Evolutionary conservation across 2,113 vertebrate genomes (phyloP).

Genomic region (Cynocephalus volans): DNA sequence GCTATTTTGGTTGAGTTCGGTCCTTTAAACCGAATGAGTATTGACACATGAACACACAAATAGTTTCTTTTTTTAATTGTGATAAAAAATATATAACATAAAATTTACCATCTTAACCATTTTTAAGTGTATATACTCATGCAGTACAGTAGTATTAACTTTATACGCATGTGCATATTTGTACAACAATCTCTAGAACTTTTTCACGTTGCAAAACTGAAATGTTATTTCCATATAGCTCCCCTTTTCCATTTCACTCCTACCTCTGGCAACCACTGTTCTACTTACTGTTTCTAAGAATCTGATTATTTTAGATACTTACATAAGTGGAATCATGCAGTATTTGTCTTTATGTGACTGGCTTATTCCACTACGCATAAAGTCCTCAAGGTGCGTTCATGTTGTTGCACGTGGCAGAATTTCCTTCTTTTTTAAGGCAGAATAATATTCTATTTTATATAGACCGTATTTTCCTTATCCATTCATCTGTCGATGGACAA

Average conservation of each 20-base stretch:
- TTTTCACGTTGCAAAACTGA: not conserved
- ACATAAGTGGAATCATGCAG: not conserved
- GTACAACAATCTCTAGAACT: not conserved
- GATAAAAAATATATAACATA: not conserved
- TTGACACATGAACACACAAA: not conserved
- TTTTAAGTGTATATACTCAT: not conserved
- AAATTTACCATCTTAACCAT: not conserved
- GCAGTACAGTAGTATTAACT: not conserved
- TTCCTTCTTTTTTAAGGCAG: not conserved
- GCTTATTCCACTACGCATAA: not conserved
- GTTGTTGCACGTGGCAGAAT: not conserved
- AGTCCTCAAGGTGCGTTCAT: not conserved
- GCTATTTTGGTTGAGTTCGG: constrained; percentile 1
- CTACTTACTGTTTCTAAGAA: not conserved
- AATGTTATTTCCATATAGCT: not conserved
- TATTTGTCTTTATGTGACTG: not conserved
- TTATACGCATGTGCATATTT: not conserved
- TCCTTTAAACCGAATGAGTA: not conserved
- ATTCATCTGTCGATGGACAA: not conserved
- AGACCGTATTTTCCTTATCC: not conserved
- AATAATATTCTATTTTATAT: not conserved
- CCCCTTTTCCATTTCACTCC: not conserved
- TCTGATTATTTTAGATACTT: not conserved
- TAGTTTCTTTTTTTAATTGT: not conserved
- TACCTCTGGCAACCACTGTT: not conserved